Evolutionary conservation across 92 coral and sea anemone genomes (phyloP), one percentile per base, ranked within the genome.

Genomic region (Blastomussa wellsi): DNA sequence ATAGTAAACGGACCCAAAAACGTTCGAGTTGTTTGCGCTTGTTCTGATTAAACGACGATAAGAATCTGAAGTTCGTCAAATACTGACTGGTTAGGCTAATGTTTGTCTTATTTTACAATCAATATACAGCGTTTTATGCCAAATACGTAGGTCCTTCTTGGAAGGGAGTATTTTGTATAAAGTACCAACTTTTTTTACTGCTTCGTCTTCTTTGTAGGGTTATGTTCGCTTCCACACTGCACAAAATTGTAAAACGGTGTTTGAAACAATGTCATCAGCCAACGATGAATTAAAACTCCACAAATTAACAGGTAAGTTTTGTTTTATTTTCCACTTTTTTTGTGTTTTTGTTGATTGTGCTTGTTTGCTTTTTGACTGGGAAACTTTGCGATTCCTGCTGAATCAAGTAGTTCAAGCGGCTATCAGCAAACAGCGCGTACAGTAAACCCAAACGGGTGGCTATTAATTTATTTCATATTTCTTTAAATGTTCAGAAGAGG

Each of bases 171-270:
- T 57, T 57, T 24, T 13, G 31, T 26, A 0, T 47, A 47, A 74
- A 33, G 38, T 22, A 31, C 3, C 32, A 17, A 3, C 9, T 3
- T 33, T 36, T 7, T 19, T 33, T 36, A 5, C 10, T 69, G 41
- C 15, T 19, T 35, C 32, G 7, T 39, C 81, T 42, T 80, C 1
- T 82, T 44, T 67, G 38, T 79, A 97, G 99, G 99, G 99, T 24
- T 88, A 89, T 72, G 96, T 97, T 24, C 97, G 99, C 38, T 97
- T 97, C 75, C 91, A 85, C 59, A 93, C 99, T 1, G 82, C 92
- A 36, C 94, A 90, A 79, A 95, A 88, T 24, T 97, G 98, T 68
- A 35, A 79, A 8, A 78, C 90, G 31, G 95, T 97, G 66, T 66
- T 93, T 1, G 92, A 91, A 24, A 69, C 77, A 35, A 47, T 95